These are phyloP conservation scores for Pantherophis vulpinus DNA, from an alignment of 2,797 vertebrate species.

Conservation along the genomic window DNA sequence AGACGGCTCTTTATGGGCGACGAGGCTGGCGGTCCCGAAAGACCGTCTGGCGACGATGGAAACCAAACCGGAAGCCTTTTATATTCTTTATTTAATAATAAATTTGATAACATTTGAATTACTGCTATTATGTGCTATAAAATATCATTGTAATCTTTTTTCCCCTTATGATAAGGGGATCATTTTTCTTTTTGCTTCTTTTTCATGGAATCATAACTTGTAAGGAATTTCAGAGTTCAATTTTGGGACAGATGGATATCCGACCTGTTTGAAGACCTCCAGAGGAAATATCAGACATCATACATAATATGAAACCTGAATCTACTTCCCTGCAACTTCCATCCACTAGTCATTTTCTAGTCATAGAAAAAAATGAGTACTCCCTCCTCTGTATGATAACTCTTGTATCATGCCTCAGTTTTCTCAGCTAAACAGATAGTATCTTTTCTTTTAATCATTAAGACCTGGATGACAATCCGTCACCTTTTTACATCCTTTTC, in stretches of 20 bases:
- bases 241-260: neutral
- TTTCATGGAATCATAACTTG: neutral
- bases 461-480: neutral
- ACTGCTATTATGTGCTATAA: neutral
- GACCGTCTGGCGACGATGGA: too few relatives aligned
- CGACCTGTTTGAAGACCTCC: neutral
- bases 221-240: neutral
- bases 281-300: neutral
- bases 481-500: neutral
- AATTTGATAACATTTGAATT: conserved; percentile 18
- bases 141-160: conserved; percentile 1
- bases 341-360: neutral
- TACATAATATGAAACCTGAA: neutral
- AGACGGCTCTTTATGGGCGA: too few relatives aligned
- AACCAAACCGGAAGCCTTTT: too few relatives aligned
- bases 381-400: neutral
- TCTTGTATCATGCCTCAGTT: neutral
- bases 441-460: neutral
- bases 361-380: neutral
- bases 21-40: too few relatives aligned
- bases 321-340: neutral
- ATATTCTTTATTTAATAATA: conserved; percentile 7
- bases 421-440: neutral
- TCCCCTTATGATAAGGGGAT: neutral
- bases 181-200: neutral